phyloP scores from a whole-genome alignment of 2,797 vertebrate genomes.

The Moxostoma hubbsi region DNA sequence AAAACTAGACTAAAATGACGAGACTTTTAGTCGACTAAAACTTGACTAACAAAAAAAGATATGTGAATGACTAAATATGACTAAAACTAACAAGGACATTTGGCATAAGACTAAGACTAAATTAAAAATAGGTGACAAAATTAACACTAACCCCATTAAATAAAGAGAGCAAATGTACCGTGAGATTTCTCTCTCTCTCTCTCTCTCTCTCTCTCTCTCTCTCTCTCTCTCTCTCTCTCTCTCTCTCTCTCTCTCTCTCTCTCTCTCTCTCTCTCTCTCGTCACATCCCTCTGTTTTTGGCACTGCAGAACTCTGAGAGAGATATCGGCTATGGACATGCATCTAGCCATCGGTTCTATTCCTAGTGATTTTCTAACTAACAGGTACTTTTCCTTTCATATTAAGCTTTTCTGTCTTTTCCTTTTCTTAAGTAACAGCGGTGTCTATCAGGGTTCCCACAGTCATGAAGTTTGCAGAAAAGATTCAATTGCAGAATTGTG shows the following conservation, averaged over 20 bases:
- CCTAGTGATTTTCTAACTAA: slow-evolving; percentile 98
- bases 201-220: no score
- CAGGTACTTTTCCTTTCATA: slow-evolving; percentile 60
- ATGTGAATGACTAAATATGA: no score
- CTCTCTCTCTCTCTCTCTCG: not conserved
- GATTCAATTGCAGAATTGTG: not conserved
- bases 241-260: not conserved
- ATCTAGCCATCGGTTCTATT: slow-evolving; percentile 91
- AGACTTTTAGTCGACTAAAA: no score
- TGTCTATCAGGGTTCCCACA: not conserved
- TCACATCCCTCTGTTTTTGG: no score
- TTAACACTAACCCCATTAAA: slow-evolving; percentile 5
- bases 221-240: not conserved
- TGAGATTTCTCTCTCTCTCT: not conserved
- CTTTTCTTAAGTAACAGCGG: not conserved
- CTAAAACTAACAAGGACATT: no score
- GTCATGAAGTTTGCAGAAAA: not conserved
- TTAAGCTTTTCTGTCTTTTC: no score
- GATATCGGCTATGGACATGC: slow-evolving; percentile 92
- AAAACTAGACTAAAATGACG: no score
- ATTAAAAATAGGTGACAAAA: no score
- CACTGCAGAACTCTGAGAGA: slow-evolving; percentile 87
- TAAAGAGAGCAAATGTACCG: not conserved
- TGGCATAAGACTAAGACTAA: no score
- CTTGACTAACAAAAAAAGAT: no score